A percentile compares a stretch with the other conserved stretches of the same genome.
Conservation (phyloP, 2,888 invertebrate species). For the Muscina levida region DNA sequence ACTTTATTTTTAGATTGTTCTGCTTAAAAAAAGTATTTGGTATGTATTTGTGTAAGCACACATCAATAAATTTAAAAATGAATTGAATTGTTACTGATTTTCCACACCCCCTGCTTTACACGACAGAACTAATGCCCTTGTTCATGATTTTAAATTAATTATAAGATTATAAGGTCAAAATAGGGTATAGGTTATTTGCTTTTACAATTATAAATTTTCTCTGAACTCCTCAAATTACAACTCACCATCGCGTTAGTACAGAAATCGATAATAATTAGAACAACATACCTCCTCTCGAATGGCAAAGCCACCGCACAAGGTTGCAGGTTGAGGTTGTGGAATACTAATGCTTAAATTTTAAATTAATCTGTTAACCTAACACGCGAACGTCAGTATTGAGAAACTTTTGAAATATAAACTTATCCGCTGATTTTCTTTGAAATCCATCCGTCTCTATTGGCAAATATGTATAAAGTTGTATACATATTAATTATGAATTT, state of each 20-base stretch:
- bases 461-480: not conserved
- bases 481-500: not conserved
- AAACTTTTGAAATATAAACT: slow-evolving; percentile 18
- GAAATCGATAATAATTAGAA: slow-evolving; percentile 33
- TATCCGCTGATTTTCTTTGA: not conserved
- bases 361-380: slow-evolving; percentile 37
- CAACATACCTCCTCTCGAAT: no score
- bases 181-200: no score
- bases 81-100: no score
- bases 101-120: not conserved
- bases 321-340: no score
- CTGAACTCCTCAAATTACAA: not conserved
- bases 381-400: slow-evolving; percentile 51
- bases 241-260: slow-evolving; percentile 27
- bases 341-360: no score
- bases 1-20: not conserved
- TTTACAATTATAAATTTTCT: not conserved
- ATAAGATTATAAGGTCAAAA: slow-evolving; percentile 28
- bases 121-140: not conserved
- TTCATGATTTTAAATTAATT: slow-evolving; percentile 25
- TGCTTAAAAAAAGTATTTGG: not conserved
- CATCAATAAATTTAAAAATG: no score
- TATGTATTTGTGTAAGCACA: not conserved
- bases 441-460: not conserved
- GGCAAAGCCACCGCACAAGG: no score